These are phyloP conservation scores for Nothocercus nigrocapillus DNA, from an alignment of 2,113 vertebrate species.

Conservation along the genomic window DNA sequence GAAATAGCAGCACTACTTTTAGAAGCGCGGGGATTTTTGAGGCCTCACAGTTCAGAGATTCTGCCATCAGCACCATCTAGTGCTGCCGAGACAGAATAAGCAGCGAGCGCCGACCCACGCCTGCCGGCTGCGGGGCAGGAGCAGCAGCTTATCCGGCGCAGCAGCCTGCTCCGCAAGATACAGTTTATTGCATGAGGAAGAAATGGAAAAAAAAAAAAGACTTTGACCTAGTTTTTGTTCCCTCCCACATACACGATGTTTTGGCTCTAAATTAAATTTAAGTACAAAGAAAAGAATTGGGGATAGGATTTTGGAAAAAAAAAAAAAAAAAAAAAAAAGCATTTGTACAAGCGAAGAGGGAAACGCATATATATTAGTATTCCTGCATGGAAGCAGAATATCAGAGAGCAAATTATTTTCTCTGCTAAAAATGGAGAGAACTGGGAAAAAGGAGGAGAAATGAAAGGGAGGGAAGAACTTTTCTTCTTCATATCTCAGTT, in stretches of 20 bases:
- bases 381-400: neutral
- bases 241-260: neutral
- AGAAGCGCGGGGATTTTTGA: neutral
- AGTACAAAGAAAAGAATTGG: neutral
- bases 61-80: slow-evolving; percentile 70
- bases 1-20: neutral
- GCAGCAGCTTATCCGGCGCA: neutral
- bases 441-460: neutral
- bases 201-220: neutral
- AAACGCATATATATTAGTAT: neutral
- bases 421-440: neutral
- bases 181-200: neutral
- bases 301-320: neutral
- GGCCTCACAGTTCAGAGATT: neutral
- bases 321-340: neutral
- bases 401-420: neutral
- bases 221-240: neutral
- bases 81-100: slow-evolving; percentile 46
- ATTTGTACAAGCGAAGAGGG: neutral
- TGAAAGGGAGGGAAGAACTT: neutral
- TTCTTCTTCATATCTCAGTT: neutral
- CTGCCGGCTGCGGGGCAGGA: neutral
- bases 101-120: neutral
- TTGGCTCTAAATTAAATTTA: neutral
- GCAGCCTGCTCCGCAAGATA: neutral